Percentiles rank a stretch among this genome's conserved stretches.
phyloP scores from a whole-genome alignment of 2,888 invertebrate genomes.

The Margaritifera margaritifera region DNA sequence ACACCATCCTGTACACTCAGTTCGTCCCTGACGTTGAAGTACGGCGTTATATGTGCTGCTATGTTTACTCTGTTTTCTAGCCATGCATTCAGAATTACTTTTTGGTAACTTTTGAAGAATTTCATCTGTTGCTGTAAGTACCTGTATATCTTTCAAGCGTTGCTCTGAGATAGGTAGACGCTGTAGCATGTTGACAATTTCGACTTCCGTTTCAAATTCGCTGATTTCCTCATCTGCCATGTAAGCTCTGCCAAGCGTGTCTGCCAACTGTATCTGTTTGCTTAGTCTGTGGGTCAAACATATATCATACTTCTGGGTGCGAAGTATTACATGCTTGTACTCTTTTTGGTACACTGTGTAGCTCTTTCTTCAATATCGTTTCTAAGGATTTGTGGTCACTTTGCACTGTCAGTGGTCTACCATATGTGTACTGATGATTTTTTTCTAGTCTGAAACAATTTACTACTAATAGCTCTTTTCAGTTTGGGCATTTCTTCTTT shows the following conservation, averaged over 20 bases:
- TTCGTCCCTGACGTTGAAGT: conserved; percentile 26
- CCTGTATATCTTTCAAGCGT: conserved; percentile 9
- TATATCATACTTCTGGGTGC: too few relatives aligned
- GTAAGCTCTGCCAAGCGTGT: conserved; percentile 24
- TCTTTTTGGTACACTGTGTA: conserved; percentile 47
- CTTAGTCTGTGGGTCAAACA: conserved; percentile 22
- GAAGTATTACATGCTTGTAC: conserved; percentile 44
- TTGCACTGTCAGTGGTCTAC: conserved; percentile 15
- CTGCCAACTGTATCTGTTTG: conserved; percentile 17
- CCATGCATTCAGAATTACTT: conserved; percentile 23
- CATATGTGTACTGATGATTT: conserved; percentile 26
- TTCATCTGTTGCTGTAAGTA: conserved; percentile 14
- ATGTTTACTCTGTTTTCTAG: conserved; percentile 11
- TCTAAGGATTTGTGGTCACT: conserved; percentile 72
- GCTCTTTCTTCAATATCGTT: conserved; percentile 59
- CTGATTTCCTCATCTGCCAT: background rate
- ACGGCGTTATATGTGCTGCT: too few relatives aligned
- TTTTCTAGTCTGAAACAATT: conserved; percentile 20
- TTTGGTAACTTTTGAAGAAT: conserved; percentile 13
- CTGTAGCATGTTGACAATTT: conserved; percentile 15
- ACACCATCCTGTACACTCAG: conserved; percentile 25
- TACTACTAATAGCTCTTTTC: too few relatives aligned
- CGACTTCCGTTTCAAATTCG: background rate
- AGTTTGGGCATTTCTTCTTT: too few relatives aligned
- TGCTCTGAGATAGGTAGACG: conserved; percentile 20